Evolutionary conservation across 1,140 invertebrate species (phyloP).

Genomic region (Pseudomyrmex flavicornis): DNA sequence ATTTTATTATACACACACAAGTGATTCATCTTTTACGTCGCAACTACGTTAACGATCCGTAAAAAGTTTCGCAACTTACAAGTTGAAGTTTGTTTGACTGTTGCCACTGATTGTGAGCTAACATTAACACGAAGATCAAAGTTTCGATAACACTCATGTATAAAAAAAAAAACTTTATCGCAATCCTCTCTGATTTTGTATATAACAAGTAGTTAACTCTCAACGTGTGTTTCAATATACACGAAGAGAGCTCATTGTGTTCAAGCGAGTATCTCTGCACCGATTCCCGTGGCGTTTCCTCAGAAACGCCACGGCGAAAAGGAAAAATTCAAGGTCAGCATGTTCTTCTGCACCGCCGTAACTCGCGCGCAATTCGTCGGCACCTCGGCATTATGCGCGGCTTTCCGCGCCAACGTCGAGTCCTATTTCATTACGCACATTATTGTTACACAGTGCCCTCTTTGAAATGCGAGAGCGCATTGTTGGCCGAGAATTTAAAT

Average conservation of each 20-base stretch:
- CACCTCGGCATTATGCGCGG: slow-evolving; percentile 41
- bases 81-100: not conserved
- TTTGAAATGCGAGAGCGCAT: slow-evolving; percentile 25
- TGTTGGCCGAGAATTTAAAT: slow-evolving; percentile 30
- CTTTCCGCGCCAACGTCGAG: slow-evolving; percentile 14
- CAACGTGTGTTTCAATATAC: not conserved
- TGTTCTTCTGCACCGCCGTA: slow-evolving; percentile 69
- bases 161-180: too few species aligned
- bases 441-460: slow-evolving; percentile 17
- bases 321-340: slow-evolving; percentile 74
- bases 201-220: not conserved
- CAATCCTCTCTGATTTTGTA: too few species aligned
- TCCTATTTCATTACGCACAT: slow-evolving; percentile 43
- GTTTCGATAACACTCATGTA: too few species aligned
- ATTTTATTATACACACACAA: slow-evolving; percentile 21
- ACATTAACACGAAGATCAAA: too few species aligned
- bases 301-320: slow-evolving; percentile 45
- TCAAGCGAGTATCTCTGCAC: slow-evolving; percentile 24
- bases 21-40: slow-evolving; percentile 5
- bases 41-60: not conserved
- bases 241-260: slow-evolving; percentile 43
- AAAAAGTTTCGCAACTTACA: not conserved
- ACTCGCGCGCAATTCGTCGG: not conserved
- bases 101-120: too few species aligned
- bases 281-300: slow-evolving; percentile 41